Evolutionary conservation across 2,113 vertebrate species (phyloP), one percentile per base, ranked within the genome.

Genomic region (Trachemys scripta): DNA sequence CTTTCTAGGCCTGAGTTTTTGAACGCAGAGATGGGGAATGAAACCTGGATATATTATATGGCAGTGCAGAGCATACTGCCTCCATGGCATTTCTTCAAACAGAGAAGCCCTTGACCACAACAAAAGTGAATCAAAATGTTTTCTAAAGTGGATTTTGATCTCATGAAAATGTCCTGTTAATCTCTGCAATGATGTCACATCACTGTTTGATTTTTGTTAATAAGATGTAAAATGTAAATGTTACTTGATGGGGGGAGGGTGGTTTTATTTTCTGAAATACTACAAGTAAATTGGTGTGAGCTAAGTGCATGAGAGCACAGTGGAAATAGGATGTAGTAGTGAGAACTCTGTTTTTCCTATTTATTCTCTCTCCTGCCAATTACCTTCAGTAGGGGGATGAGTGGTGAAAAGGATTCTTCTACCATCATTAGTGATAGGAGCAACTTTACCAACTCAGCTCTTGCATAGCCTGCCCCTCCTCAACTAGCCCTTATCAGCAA

Each of bases 41-140:
- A 97, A 94, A 47, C 50, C 81, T 16, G 1, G 20, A 54, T 85
- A 69, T 96, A 87, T 88, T 93, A 35, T 85, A 88, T 92, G 79
- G 83, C 65, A 42, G 88, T 91, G 72, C 78, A 93, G 83, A 95
- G 81, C 35, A 95, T 97, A 0, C 1, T 95, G 93, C 90, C 90
- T 95, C n/a, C 51, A 4, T 72, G 56, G 47, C 1, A 5, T 92
- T 97, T 95, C 81, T 97, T 94, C 47, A 90, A 90, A 69, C 47
- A 90, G 38, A 96, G 31, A 88, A 54, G n/a, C 76, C 84, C 62
- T 82, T 65, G 85, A 35, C 12, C 11, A 9, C 69, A 92, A 90
- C 90, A 97, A 90, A 96, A 97, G 91, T 88, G 54, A 87, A 90
- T 90, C 96, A 87, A 96, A 97, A 90, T 87, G 57, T 45, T 83